Percentiles rank a stretch among this genome's conserved stretches.
Evolutionary conservation across 2,113 vertebrate genomes (phyloP).

Genomic region (Gadus chalcogrammus): DNA sequence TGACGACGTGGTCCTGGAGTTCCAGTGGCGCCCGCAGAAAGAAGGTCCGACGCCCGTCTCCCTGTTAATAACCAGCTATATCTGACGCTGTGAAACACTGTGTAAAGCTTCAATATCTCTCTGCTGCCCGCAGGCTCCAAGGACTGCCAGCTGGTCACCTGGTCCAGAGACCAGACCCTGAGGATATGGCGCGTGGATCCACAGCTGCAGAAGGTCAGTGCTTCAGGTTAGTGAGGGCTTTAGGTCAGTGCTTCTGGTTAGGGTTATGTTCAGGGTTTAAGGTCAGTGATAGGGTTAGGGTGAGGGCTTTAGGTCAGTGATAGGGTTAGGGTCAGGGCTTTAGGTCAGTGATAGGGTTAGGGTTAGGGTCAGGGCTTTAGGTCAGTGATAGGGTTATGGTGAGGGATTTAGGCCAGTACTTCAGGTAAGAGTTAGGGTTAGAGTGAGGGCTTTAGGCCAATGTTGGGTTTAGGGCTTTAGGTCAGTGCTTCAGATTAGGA

Average conservation of each 20-base stretch:
- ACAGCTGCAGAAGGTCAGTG: conserved; percentile 89
- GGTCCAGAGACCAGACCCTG: conserved; percentile 96
- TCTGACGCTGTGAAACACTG: no score
- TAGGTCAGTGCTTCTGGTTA: neutral
- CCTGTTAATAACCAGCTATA: no score
- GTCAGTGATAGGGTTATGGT: no score
- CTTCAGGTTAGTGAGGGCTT: neutral
- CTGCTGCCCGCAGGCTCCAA: conserved; percentile 78
- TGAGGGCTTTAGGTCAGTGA: neutral
- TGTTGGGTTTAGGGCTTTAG: no score
- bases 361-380: no score
- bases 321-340: no score
- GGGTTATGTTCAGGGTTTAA: no score
- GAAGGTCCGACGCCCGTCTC: conserved; percentile 75
- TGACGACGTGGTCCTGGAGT: conserved; percentile 94
- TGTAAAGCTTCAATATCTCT: neutral
- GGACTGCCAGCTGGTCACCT: conserved; percentile 93
- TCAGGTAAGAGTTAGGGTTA: no score
- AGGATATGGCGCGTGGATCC: conserved; percentile 95
- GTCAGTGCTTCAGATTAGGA: no score
- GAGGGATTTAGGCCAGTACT: no score
- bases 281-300: neutral
- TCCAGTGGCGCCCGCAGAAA: conserved; percentile 96
- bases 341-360: no score
- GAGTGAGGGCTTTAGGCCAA: no score